Percentiles rank a stretch among this genome's conserved stretches.
Conservation (phyloP, 2,797 vertebrate genomes). For the Sciurus vulgaris region DNA sequence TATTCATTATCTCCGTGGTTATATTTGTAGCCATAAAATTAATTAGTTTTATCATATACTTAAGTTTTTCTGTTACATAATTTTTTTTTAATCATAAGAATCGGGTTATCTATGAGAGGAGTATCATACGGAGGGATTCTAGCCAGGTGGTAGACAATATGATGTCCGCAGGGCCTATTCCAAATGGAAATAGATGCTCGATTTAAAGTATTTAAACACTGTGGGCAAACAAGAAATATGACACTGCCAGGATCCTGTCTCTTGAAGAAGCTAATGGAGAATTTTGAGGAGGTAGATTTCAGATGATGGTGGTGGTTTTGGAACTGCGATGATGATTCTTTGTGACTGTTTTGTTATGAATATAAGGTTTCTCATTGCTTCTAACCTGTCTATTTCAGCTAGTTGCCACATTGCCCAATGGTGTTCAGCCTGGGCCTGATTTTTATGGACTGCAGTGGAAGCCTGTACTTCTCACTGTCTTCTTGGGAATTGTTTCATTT, state of each 20-base stretch:
- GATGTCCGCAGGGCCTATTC: background rate
- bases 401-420: conserved; percentile 92
- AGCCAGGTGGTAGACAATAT: background rate
- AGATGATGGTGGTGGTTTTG: background rate
- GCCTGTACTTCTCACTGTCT: conserved; percentile 90
- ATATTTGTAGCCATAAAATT: background rate
- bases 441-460: conserved; percentile 95
- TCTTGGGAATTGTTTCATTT: conserved; percentile 92
- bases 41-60: background rate
- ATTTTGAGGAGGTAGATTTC: background rate
- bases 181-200: background rate
- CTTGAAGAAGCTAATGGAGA: background rate
- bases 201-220: background rate
- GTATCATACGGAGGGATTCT: background rate
- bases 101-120: background rate
- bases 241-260: background rate
- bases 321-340: background rate
- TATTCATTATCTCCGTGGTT: background rate
- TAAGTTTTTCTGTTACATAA: background rate
- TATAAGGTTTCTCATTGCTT: conserved; percentile 32
- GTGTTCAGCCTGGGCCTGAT: conserved; percentile 93
- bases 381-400: conserved; percentile 88
- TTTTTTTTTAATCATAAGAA: background rate
- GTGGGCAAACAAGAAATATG: background rate
- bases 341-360: background rate